phyloP scores from a whole-genome alignment of 1,140 invertebrate species.

The Cyclargus thomasi region DNA sequence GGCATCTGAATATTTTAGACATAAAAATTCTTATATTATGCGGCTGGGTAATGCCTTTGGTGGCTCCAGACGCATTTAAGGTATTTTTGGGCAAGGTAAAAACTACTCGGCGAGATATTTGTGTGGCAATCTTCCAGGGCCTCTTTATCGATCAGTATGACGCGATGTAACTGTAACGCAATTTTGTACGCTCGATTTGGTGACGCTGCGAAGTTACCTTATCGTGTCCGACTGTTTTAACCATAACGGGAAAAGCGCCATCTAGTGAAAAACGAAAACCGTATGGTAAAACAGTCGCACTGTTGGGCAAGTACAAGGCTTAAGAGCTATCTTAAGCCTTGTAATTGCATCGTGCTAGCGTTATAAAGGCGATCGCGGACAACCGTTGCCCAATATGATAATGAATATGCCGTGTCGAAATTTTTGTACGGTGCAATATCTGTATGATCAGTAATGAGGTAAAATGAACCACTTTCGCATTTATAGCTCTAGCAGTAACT shows the following conservation, averaged over 20 bases:
- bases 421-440: neutral
- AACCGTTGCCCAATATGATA: neutral
- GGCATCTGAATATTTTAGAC: too few species aligned
- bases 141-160: neutral
- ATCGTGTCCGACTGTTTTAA: neutral
- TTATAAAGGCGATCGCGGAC: neutral
- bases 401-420: neutral
- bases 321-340: neutral
- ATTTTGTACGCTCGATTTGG: conserved; percentile 7
- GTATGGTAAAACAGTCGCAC: neutral
- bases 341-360: neutral
- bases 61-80: too few species aligned
- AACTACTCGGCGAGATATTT: neutral
- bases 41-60: too few species aligned
- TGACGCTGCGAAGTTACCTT: neutral
- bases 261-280: neutral
- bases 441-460: neutral
- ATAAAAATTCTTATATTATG: too few species aligned
- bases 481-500: neutral
- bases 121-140: neutral
- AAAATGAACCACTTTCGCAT: neutral
- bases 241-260: neutral
- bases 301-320: too few species aligned
- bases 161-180: neutral
- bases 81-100: too few species aligned